These are phyloP conservation scores for Andrena praecox DNA, from an alignment of 2,888 invertebrate genomes.

Conservation along the genomic window DNA sequence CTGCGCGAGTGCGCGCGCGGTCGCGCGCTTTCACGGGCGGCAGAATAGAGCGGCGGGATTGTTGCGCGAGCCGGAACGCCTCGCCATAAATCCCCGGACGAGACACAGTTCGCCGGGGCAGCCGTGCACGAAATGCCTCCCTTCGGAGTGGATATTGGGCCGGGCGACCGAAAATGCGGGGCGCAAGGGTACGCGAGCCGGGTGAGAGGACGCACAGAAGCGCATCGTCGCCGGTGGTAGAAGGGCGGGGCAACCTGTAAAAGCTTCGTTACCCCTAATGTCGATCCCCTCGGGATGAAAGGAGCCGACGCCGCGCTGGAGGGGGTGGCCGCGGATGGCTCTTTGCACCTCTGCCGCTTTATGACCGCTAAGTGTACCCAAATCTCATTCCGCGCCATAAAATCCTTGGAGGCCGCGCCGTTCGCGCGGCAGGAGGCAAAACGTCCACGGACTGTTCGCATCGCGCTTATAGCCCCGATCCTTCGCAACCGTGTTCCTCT, in stretches of 20 bases:
- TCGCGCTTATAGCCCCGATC: background rate
- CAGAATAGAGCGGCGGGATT: background rate
- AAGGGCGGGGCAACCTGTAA: slow-evolving; percentile 62
- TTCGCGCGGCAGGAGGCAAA: slow-evolving; percentile 63
- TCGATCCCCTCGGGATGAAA: slow-evolving; percentile 74
- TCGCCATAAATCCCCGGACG: slow-evolving; percentile 13
- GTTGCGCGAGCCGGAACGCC: background rate
- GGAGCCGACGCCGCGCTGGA: slow-evolving; percentile 67
- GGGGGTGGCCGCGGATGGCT: slow-evolving; percentile 74
- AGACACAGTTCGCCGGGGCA: background rate
- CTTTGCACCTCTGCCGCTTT: slow-evolving; percentile 82
- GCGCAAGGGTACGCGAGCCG: background rate
- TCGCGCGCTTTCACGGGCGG: background rate
- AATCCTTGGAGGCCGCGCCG: slow-evolving; percentile 68
- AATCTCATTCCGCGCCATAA: slow-evolving; percentile 81
- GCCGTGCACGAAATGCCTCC: slow-evolving; percentile 1
- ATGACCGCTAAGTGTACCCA: slow-evolving; percentile 82
- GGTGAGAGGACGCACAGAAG: slow-evolving; percentile 47
- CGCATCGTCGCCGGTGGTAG: slow-evolving; percentile 61
- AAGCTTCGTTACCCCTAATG: slow-evolving; percentile 65
- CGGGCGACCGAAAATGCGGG: background rate
- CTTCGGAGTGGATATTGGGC: background rate
- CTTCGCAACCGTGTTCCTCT: too few species aligned
- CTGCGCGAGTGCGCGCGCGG: too few species aligned
- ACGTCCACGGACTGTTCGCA: slow-evolving; percentile 30